Base-by-base conservation (phyloP, 2,797 vertebrate species). In the Micropoecilia bifurca region DNA sequence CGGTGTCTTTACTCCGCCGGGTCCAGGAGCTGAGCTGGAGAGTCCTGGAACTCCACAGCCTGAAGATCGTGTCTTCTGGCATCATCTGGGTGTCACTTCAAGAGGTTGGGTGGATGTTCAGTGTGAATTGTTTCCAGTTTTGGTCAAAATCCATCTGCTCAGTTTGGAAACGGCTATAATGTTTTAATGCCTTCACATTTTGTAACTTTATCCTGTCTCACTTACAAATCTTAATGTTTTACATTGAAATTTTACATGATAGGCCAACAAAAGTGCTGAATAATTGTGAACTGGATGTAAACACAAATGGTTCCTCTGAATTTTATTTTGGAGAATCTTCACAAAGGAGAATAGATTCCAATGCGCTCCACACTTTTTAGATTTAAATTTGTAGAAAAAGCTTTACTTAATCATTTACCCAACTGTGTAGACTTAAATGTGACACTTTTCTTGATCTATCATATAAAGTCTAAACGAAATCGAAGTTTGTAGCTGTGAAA, bases 71-170 rank as follows among this genome's bases (percentile, higher is more conserved):
- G 33, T 94, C 96, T 0, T 87, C 91, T 0, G 95, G 90, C 59
- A 95, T 96, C 87, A 91, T 96, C 86, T 96, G 96, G 96, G 95
- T 96, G 78, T 94, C 93, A 0, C 83, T 96, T 55, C 87, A 95
- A 82, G 97, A 96, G 95, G 96, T 94, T 80, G 66, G 79, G 50
- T 20, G 16, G 36, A 69, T 69, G 39, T 43, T 10, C 30, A 66
- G 20, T 36, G 30, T 59, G 47, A 6, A 48, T 59, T 33, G 28
- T 16, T 61, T 61, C 30, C 13, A 61, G 59, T 18, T 28, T 66
- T 66, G 3, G 33, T 36, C 16, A 8, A 8, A 66, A 2, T 33
- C 1, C 6, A 1, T 4, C 18, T 66, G 18, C 14, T 39, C 61
- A 39, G 16, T 39, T 66, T 18, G 22, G 39, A 66, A 39, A 12